Base-by-base conservation (phyloP, 2,113 vertebrate species). In the Helogale parvula region DNA sequence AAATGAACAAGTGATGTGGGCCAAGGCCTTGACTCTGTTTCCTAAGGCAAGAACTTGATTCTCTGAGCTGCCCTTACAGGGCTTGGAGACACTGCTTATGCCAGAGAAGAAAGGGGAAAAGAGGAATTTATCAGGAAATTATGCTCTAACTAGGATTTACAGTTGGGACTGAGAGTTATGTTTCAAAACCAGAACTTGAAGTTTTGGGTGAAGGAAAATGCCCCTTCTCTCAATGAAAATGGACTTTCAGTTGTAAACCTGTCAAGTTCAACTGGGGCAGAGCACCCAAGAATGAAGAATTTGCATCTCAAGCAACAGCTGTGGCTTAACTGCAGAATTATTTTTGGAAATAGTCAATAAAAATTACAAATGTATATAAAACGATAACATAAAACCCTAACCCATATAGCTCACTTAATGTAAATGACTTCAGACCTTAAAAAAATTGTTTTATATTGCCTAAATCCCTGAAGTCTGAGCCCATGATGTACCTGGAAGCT, bases 381-480 rank as follows among this genome's bases (percentile, higher is more conserved):
- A 57, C 0, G 1, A 81, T 52, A 65, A 88, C 47, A 47, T 16
- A 60, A 95, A 96, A 66, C 57, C 57, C 31, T 29, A 66, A 95
- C 88, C 95, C 65, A 47, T 92, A 84, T 60, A 97, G 92, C 90
- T 92, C 21, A 97, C 95, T 88, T 98, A 91, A 98, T 93, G 38
- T 82, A 89, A 96, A 93, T 76, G 92, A 92, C 33, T 96, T 87
- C 29, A 23, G 63, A 47, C 63, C 96, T 96, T 96, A 94, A 90
- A 91, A 91, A 88, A 45, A 97, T 94, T 10, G 89, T 96, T 98
- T 98, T 97, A 92, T 96, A 96, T 94, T 98, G 96, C 63, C 69
- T 96, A 96, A 98, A 97, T 98, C 98, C 97, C 97, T 97, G 63
- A 98, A 98, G 97, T 97, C 88, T 19, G 50, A 90, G 96, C 97